Conservation (phyloP, 2,888 invertebrate species). For the Cerastis leucographa region DNA sequence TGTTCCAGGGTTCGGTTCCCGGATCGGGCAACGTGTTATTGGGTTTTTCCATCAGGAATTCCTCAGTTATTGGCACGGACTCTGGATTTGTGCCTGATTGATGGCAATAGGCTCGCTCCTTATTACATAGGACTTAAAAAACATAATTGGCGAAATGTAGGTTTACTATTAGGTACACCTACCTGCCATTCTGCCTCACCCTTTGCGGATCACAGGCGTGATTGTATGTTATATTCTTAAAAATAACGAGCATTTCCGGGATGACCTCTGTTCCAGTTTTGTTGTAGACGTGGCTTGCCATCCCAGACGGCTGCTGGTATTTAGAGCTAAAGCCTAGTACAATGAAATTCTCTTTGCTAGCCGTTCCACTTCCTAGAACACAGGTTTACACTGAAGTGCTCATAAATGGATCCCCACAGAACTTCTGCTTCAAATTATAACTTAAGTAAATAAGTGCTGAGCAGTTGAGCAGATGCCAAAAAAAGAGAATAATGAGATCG, state of each 20-base stretch:
- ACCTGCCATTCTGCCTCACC: neutral
- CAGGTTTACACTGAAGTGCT: neutral
- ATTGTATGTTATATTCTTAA: neutral
- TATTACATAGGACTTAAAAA: no score
- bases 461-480: neutral
- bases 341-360: slow-evolving; percentile 32
- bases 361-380: neutral
- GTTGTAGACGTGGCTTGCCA: neutral
- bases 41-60: no score
- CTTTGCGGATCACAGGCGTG: no score
- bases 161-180: no score
- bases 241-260: neutral
- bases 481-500: neutral
- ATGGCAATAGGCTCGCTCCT: no score
- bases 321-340: slow-evolving; percentile 9
- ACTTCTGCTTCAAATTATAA: neutral
- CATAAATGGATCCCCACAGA: neutral
- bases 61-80: no score
- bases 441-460: neutral
- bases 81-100: no score
- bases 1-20: no score
- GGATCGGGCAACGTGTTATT: no score
- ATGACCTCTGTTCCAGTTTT: neutral
- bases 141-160: no score
- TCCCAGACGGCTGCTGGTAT: slow-evolving; percentile 11